Conservation (phyloP, 2,888 invertebrate species). For the Lasioglossum calceatum region DNA sequence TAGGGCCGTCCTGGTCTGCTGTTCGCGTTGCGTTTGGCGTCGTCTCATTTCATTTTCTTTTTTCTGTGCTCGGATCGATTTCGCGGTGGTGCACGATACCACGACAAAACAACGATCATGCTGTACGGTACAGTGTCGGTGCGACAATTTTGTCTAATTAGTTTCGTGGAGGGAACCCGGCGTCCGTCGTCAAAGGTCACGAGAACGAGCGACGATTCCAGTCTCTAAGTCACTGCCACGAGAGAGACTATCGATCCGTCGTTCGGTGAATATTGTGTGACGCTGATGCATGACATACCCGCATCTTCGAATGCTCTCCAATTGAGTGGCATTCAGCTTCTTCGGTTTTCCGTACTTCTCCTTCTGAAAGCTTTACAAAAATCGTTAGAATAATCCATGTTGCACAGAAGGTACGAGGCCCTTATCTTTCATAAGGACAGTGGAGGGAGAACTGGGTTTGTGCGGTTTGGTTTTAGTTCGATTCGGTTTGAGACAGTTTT, state of each 20-base stretch:
- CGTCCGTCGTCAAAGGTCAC: conserved; percentile 7
- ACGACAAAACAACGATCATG: conserved; percentile 28
- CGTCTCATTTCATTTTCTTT: conserved; percentile 1
- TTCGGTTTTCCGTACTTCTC: conserved; percentile 93
- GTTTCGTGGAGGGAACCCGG: not conserved
- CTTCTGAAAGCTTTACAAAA: conserved; percentile 94
- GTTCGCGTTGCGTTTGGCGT: conserved; percentile 6
- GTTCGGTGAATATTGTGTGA: conserved; percentile 69
- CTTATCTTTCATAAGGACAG: conserved; percentile 7
- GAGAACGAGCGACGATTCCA: conserved; percentile 33
- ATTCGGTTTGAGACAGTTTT: not conserved
- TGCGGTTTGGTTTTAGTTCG: not conserved
- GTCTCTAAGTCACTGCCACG: conserved; percentile 54
- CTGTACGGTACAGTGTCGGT: conserved; percentile 7
- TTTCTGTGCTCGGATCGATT: not conserved
- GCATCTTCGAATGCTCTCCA: conserved; percentile 90
- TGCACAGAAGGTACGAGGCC: conserved; percentile 29
- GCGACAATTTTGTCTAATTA: not conserved
- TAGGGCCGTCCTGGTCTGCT: not conserved
- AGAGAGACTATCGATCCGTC: conserved; percentile 34
- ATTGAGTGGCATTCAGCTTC: conserved; percentile 91
- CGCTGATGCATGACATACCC: conserved; percentile 88
- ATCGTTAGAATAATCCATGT: conserved; percentile 77
- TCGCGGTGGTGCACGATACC: not conserved
- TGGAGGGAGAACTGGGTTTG: not conserved